These are phyloP conservation scores for Mesocricetus auratus DNA, from an alignment of 2,113 vertebrate species.

Conservation along the genomic window DNA sequence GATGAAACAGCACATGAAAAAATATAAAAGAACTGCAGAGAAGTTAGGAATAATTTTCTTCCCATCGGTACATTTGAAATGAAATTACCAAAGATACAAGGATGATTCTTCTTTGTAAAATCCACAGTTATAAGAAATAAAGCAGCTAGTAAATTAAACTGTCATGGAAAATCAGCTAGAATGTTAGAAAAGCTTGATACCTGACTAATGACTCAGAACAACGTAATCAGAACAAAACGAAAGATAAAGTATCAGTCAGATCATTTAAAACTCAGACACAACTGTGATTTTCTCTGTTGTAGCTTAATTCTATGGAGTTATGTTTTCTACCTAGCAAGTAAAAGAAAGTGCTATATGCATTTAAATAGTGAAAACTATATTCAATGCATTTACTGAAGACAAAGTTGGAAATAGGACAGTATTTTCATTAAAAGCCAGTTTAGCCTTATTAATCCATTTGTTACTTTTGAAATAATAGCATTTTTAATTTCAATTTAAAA, in stretches of 20 bases:
- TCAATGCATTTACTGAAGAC: background rate
- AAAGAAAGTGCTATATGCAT: background rate
- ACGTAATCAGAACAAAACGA: conserved; percentile 1
- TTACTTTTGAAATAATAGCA: conserved; percentile 37
- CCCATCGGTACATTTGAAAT: background rate
- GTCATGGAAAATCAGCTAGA: conserved; percentile 31
- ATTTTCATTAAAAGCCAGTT: background rate
- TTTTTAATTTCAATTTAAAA: conserved; percentile 38
- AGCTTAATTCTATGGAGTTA: conserved; percentile 44
- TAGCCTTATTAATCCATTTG: conserved; percentile 1
- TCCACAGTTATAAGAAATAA: background rate
- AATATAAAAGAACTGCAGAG: conserved; percentile 19
- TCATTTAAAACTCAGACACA: conserved; percentile 35
- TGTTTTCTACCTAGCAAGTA: conserved; percentile 9
- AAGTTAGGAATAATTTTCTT: conserved; percentile 31
- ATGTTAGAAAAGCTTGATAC: conserved; percentile 6
- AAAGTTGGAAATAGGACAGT: background rate
- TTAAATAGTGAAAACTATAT: background rate
- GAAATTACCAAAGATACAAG: conserved; percentile 48
- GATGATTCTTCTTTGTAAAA: background rate
- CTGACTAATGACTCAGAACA: conserved; percentile 42
- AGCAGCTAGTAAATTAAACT: conserved; percentile 55
- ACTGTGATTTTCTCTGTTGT: background rate
- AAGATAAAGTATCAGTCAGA: conserved; percentile 18
- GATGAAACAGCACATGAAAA: conserved; percentile 5